Conservation (phyloP, 1,140 invertebrate species). For the Argopecten irradians region DNA sequence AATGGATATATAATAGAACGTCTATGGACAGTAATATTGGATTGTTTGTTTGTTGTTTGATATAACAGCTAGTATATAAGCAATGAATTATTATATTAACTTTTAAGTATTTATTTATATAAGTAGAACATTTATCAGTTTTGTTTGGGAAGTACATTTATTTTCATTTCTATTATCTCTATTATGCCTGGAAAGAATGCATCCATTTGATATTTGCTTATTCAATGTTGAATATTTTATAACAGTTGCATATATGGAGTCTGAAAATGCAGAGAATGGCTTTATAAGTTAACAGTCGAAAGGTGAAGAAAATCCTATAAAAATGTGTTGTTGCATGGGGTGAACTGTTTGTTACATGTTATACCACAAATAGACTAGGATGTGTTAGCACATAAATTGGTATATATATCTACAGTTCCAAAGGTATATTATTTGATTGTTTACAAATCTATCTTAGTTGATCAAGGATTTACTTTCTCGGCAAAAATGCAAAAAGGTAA, state of each 20-base stretch:
- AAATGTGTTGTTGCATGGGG: not conserved
- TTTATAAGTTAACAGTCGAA: not conserved
- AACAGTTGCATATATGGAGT: not conserved
- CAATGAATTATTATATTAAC: not conserved
- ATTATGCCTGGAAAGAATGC: not conserved
- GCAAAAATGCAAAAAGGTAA: not conserved
- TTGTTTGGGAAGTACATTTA: no score
- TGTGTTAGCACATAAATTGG: not conserved
- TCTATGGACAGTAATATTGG: not conserved
- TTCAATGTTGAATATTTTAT: not conserved
- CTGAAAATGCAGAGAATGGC: constrained; percentile 4
- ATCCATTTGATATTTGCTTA: no score
- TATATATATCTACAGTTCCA: not conserved
- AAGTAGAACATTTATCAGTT: no score
- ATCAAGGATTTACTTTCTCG: not conserved
- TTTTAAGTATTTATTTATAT: no score
- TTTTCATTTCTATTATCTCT: not conserved
- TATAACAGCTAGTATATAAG: not conserved
- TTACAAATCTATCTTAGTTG: not conserved
- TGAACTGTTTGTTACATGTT: not conserved
- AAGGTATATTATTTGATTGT: no score
- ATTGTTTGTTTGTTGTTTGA: not conserved
- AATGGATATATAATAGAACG: no score
- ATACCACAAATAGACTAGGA: not conserved
- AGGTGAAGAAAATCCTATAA: not conserved